Percentiles rank a stretch among this genome's conserved stretches.
Conservation (phyloP, 2,797 vertebrate species). For the Sebastes wilsoni region DNA sequence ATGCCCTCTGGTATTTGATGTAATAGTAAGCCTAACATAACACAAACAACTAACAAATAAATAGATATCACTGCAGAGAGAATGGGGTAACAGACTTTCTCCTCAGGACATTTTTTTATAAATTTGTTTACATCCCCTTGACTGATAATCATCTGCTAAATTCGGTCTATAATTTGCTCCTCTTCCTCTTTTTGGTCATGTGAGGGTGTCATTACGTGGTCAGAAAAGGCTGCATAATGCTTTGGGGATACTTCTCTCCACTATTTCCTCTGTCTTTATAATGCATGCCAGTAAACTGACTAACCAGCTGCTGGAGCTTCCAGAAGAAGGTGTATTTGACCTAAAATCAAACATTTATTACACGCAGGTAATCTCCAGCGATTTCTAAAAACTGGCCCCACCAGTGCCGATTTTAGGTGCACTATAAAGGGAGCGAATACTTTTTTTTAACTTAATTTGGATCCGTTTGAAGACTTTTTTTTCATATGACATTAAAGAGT, state of each 20-base stretch:
- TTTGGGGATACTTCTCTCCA: background rate
- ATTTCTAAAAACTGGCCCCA: background rate
- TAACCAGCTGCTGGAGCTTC: background rate
- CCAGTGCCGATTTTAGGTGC: background rate
- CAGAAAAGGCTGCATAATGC: background rate
- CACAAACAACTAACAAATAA: background rate
- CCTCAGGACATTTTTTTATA: background rate
- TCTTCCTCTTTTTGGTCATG: background rate
- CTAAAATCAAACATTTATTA: background rate
- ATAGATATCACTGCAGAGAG: background rate
- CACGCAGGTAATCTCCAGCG: background rate
- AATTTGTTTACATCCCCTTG: background rate
- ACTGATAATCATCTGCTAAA: background rate
- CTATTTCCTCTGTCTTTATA: background rate
- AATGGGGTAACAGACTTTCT: background rate
- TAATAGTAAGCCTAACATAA: background rate
- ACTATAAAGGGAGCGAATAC: background rate
- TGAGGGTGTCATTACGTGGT: background rate
- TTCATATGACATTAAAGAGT: slow-evolving; percentile 11
- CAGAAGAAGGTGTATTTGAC: background rate
- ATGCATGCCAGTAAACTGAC: background rate
- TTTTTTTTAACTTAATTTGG: background rate
- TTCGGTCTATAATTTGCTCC: background rate
- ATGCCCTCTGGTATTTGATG: background rate
- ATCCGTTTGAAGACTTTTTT: background rate